Evolutionary conservation across 2,113 vertebrate species (phyloP).

Genomic region (Percopsis transmontana): DNA sequence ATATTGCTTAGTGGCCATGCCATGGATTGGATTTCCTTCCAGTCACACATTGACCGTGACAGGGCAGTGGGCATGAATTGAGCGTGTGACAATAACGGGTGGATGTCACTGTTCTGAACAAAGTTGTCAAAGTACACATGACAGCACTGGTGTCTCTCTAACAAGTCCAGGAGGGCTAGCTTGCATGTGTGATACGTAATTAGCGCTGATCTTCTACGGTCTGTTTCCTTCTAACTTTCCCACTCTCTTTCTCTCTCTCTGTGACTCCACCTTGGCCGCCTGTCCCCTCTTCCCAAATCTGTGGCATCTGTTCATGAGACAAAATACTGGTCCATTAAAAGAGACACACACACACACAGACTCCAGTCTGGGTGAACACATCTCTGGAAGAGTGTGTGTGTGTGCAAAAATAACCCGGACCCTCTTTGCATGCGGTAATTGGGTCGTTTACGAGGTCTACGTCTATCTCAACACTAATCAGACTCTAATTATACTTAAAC

Average conservation of each 20-base stretch:
- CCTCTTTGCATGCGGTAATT: constrained; percentile 70
- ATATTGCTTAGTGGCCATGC: too few relatives aligned
- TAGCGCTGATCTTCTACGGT: constrained; percentile 21
- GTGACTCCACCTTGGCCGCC: background rate
- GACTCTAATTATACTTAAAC: constrained; percentile 67
- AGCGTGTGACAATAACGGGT: too few relatives aligned
- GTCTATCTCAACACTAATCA: constrained; percentile 75
- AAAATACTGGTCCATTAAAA: constrained; percentile 42
- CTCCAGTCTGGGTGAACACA: background rate
- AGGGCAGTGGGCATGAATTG: too few relatives aligned
- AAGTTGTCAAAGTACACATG: too few relatives aligned
- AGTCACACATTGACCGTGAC: too few relatives aligned
- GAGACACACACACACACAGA: background rate
- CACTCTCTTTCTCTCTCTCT: constrained; percentile 6
- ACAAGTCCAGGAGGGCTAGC: constrained; percentile 27
- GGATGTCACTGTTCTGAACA: too few relatives aligned
- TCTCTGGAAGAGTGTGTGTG: constrained; percentile 10
- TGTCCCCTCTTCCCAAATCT: background rate
- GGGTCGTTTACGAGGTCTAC: constrained; percentile 73
- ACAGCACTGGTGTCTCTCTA: constrained; percentile 12
- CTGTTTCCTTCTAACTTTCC: background rate
- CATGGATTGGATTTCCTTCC: too few relatives aligned
- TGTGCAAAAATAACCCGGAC: constrained; percentile 61
- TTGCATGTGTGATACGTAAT: constrained; percentile 19
- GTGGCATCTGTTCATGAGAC: constrained; percentile 44